Conservation (phyloP, 2,113 vertebrate genomes). For the Sarotherodon lohbergeri region DNA sequence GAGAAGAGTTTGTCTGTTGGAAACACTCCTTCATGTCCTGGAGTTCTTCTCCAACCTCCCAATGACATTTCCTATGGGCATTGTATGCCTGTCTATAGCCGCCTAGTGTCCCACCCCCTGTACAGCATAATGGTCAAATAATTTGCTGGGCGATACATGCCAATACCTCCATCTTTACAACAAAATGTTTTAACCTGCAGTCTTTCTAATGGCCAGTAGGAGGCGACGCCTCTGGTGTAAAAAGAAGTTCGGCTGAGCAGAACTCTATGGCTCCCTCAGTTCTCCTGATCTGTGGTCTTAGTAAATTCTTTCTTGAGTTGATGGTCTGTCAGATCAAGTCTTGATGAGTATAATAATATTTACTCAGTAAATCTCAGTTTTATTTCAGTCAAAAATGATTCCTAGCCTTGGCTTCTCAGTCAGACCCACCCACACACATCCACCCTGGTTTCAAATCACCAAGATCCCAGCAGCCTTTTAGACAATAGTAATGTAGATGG, state of each 20-base stretch:
- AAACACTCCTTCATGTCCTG: neutral
- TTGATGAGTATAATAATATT: neutral
- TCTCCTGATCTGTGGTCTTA: neutral
- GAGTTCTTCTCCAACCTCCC: neutral
- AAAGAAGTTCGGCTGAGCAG: neutral
- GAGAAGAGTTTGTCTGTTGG: neutral
- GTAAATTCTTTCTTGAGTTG: neutral
- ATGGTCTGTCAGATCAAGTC: neutral
- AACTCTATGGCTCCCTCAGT: neutral
- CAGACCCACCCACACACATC: neutral
- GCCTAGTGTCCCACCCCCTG: accelerated
- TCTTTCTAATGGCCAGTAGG: neutral
- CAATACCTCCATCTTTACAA: neutral
- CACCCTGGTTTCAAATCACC: neutral
- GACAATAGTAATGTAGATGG: accelerated
- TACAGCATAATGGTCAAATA: neutral
- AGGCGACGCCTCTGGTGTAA: neutral
- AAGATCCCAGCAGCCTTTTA: neutral
- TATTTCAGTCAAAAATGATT: neutral
- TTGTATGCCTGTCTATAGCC: neutral
- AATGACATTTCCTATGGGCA: neutral
- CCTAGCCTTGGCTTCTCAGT: neutral
- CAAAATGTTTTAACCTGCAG: neutral
- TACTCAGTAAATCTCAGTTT: neutral
- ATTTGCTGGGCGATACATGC: neutral